Percentiles rank a stretch among this genome's conserved stretches.
Evolutionary conservation across 2,888 invertebrate species (phyloP).

Genomic region (Ceraclea dissimilis): DNA sequence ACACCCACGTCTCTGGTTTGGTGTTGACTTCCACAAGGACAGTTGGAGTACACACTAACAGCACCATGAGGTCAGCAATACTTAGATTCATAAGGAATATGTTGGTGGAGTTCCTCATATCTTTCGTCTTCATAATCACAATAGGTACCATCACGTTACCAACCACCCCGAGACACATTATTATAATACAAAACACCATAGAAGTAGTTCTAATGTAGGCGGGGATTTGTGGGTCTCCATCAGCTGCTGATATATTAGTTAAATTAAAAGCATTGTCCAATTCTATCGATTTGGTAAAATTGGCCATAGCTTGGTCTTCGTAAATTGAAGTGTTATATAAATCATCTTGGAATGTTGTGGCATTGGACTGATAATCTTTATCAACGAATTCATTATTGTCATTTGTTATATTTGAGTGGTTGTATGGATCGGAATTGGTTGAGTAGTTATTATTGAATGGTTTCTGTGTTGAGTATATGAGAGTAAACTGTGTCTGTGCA

Average conservation of each 20-base stretch:
- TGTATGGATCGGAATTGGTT: not conserved
- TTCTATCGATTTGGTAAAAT: constrained; percentile 12
- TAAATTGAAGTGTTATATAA: constrained; percentile 4
- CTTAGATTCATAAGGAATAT: constrained; percentile 91
- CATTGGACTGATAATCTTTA: not conserved
- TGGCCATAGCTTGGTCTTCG: constrained; percentile 14
- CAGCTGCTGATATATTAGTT: constrained; percentile 7
- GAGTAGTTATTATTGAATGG: not conserved
- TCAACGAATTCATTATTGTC: not conserved
- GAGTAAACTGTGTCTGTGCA: constrained; percentile 6
- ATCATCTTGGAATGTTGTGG: constrained; percentile 1
- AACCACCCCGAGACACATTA: constrained; percentile 83
- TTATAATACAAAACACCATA: constrained; percentile 79
- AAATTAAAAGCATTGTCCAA: not conserved
- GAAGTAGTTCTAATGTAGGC: constrained; percentile 82
- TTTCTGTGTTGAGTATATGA: not conserved
- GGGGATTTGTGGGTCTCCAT: constrained; percentile 55
- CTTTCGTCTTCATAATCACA: constrained; percentile 85
- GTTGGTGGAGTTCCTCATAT: constrained; percentile 92
- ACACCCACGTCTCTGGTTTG: constrained; percentile 85
- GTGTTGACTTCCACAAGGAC: constrained; percentile 91
- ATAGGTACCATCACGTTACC: constrained; percentile 92
- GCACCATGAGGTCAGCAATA: constrained; percentile 84
- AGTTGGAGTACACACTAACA: constrained; percentile 87
- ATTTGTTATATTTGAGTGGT: not conserved